A percentile compares a stretch with the other conserved stretches of the same genome.
These are phyloP conservation scores for Drosophila lacteicornis DNA, from an alignment of 1,140 invertebrate genomes.

Conservation along the genomic window DNA sequence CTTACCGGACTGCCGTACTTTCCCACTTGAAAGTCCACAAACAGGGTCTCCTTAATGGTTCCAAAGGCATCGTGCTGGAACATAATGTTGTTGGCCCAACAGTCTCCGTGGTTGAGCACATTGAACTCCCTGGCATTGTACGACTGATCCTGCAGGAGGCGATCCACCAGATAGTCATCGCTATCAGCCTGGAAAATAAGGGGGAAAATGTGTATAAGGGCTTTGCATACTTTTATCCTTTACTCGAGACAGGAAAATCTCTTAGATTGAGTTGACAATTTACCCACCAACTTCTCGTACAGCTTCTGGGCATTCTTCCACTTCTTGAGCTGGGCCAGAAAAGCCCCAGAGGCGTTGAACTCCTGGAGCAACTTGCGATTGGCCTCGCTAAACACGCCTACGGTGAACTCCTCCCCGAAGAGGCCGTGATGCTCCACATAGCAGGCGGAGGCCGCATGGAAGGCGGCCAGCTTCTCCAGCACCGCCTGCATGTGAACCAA, in stretches of 20 bases:
- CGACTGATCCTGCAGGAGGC: constrained; percentile 68
- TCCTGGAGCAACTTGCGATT: constrained; percentile 75
- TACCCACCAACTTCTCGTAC: constrained; percentile 73
- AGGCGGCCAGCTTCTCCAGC: constrained; percentile 86
- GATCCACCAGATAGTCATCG: constrained; percentile 75
- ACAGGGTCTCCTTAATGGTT: constrained; percentile 80
- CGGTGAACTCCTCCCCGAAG: constrained; percentile 70
- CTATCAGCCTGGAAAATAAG: constrained; percentile 57
- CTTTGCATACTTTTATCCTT: too few species aligned
- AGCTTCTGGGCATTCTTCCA: constrained; percentile 75
- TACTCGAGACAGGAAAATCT: too few species aligned
- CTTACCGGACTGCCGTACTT: constrained; percentile 78
- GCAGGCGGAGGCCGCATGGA: constrained; percentile 86
- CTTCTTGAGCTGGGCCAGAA: constrained; percentile 74
- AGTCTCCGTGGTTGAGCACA: constrained; percentile 89
- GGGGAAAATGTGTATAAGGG: too few species aligned
- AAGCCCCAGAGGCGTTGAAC: constrained; percentile 68
- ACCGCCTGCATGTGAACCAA: constrained; percentile 85
- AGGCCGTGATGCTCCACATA: constrained; percentile 75
- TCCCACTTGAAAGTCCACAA: constrained; percentile 80
- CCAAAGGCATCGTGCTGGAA: constrained; percentile 85
- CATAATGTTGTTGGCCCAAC: constrained; percentile 89
- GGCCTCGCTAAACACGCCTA: constrained; percentile 67
- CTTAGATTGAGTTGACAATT: not conserved
- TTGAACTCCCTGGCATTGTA: constrained; percentile 86